Evolutionary conservation across 2,797 vertebrate species (phyloP), one percentile per base, ranked within the genome.

Genomic region (Sebastes hopkinsi): DNA sequence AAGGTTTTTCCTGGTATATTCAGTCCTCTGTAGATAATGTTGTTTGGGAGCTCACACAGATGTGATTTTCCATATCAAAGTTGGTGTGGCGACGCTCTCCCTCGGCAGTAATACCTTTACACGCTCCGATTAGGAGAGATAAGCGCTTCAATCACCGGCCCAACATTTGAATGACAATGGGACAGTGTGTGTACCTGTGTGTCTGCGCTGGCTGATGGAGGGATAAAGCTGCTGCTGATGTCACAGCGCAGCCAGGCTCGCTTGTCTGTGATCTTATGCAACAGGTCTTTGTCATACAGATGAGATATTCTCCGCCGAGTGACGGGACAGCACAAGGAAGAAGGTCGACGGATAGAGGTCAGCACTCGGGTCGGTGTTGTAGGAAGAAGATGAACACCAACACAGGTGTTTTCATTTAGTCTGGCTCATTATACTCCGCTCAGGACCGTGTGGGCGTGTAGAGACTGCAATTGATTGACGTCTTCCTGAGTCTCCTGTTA

Each of bases 11-110:
- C 81, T 75, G 61, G 52, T 72, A 72, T 72, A 80, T 85, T 81
- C 85, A 76, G 22, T 62, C 80, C 81, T 92, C 87, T 92, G 87
- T 83, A 87, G 89, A 92, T 92, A 89, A 92, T 87, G 83, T 80
- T 88, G 87, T 92, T 89, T 87, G 50, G 78, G 25, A 71, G 80
- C 81, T 79, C 80, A 79, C 85, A 88, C 85, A 88, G 85, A 90
- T 92, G 87, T 80, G 81, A 87, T 91, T 92, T 94, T 93, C 84
- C 87, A 90, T 87, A 89, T 94, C 88, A 93, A 87, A 87, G 83
- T 85, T 87, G 75, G 77, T 79, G 80, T 78, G 77, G 80, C 67
- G 34, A 80, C 38, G 36, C 81, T 85, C 67, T 82, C 80, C 82
- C 86, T 72, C 82, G 14, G 80, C 88, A 87, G 83, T 89, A 84